These are phyloP conservation scores for Lordiphosa andalusiaca DNA, from an alignment of 2,888 invertebrate species.

Conservation along the genomic window DNA sequence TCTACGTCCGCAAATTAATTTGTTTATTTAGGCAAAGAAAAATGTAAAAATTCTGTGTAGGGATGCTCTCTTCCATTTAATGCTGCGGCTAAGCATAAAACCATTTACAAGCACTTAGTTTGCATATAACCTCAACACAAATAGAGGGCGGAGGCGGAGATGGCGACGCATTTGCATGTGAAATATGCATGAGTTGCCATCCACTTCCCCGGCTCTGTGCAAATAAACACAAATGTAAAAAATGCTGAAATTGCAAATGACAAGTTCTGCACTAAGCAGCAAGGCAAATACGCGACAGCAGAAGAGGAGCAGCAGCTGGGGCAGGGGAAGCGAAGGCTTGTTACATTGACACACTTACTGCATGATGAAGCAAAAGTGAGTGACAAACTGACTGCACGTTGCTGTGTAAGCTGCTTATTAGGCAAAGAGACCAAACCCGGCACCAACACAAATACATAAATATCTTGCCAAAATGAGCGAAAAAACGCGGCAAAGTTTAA, in stretches of 20 bases:
- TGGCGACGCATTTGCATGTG: slow-evolving; percentile 49
- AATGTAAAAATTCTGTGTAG: slow-evolving; percentile 13
- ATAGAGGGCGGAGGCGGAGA: background rate
- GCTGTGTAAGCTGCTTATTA: slow-evolving; percentile 72
- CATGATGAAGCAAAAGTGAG: slow-evolving; percentile 74
- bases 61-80: slow-evolving; percentile 26
- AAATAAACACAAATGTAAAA: slow-evolving; percentile 47
- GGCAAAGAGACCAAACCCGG: slow-evolving; percentile 26
- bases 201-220: slow-evolving; percentile 15
- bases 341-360: slow-evolving; percentile 74
- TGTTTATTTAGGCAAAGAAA: slow-evolving; percentile 59
- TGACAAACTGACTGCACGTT: slow-evolving; percentile 70
- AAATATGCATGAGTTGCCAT: slow-evolving; percentile 58
- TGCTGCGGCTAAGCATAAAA: slow-evolving; percentile 40
- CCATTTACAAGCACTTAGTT: slow-evolving; percentile 64
- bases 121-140: slow-evolving; percentile 46
- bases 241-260: slow-evolving; percentile 70
- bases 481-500: slow-evolving; percentile 50
- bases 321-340: slow-evolving; percentile 21
- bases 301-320: background rate
- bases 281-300: slow-evolving; percentile 44
- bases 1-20: slow-evolving; percentile 60
- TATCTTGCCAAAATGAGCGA: slow-evolving; percentile 33
- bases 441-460: slow-evolving; percentile 17
- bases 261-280: slow-evolving; percentile 70